Percentiles rank a stretch among this genome's conserved stretches.
These are phyloP conservation scores for Aphis gossypii DNA, from an alignment of 1,140 invertebrate species.

Conservation along the genomic window DNA sequence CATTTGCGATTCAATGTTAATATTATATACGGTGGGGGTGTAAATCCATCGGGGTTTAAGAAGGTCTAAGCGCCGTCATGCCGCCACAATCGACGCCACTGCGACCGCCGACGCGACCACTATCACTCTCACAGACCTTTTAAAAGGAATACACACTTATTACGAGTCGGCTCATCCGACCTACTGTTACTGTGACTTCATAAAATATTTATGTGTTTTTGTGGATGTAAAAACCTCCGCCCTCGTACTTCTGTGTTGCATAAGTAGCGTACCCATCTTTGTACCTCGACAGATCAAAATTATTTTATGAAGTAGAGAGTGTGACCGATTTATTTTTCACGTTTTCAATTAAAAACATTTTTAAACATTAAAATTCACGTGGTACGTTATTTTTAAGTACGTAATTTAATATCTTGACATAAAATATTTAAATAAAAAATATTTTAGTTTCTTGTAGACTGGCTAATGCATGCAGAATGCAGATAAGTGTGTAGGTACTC, in stretches of 20 bases:
- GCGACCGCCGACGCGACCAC: background rate
- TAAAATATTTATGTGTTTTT: slow-evolving; percentile 14
- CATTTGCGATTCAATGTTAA: background rate
- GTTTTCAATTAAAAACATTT: background rate
- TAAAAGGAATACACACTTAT: background rate
- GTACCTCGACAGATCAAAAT: background rate
- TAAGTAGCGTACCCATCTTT: background rate
- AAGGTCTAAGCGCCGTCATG: background rate
- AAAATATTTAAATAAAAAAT: no score
- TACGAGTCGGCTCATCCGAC: background rate
- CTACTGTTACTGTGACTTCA: slow-evolving; percentile 5
- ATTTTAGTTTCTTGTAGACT: no score
- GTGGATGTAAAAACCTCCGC: background rate
- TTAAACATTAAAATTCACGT: background rate
- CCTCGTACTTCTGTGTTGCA: background rate
- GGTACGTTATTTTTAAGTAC: background rate
- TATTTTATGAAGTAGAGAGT: background rate
- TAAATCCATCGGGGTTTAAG: background rate
- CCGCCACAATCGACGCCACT: background rate
- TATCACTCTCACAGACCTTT: background rate
- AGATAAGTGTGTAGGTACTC: no score
- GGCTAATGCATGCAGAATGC: no score
- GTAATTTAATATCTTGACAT: no score
- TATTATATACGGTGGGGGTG: background rate
- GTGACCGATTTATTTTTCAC: background rate